Evolutionary conservation across 2,113 vertebrate species (phyloP), one percentile per base, ranked within the genome.

Genomic region (Sprattus sprattus): DNA sequence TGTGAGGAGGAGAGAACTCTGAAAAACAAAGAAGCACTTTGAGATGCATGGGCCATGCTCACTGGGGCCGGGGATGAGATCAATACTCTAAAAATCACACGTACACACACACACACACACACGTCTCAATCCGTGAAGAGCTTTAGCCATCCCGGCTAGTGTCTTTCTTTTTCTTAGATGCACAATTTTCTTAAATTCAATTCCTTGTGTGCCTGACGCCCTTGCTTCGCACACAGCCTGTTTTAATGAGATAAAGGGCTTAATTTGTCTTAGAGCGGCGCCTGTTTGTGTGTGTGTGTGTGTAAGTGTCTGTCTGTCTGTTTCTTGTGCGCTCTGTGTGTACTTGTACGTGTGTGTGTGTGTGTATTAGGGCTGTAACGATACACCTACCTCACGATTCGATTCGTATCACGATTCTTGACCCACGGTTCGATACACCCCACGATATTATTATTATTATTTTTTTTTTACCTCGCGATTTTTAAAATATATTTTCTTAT

Each of bases 61-160:
- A 32, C 13, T 32, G 0, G 71, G 39, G 71, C 71, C 28, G 1
- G 11, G 28, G 28, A 11, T 78, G 28, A 78, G 16, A 78, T 78
- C 71, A 78, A 78, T 78, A 78, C 28, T 78, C 71, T 39, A 78
- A 32, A 78, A 78, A 39, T 44, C 71, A 78, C 71, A 78, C 71
- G 10, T 78, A n/a, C n/a, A n/a, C n/a, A n/a, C n/a, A n/a, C n/a
- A n/a, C n/a, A n/a, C n/a, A n/a, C n/a, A n/a, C 71, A 78, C 71
- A 78, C 71, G 10, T 78, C 32, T 78, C 25, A 32, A 28, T 78
- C 32, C 9, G 13, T 67, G 64, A 10, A 28, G 64, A n/a, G 25
- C 64, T 67, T 67, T 67, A 28, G 64, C 64, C 64, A 10, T 10
- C 64, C n/a, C 25, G 16, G 28, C 0, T 28, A 15, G 28, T 9